Base-by-base conservation (phyloP, 2,113 vertebrate genomes). In the Hiodon tergisus region DNA sequence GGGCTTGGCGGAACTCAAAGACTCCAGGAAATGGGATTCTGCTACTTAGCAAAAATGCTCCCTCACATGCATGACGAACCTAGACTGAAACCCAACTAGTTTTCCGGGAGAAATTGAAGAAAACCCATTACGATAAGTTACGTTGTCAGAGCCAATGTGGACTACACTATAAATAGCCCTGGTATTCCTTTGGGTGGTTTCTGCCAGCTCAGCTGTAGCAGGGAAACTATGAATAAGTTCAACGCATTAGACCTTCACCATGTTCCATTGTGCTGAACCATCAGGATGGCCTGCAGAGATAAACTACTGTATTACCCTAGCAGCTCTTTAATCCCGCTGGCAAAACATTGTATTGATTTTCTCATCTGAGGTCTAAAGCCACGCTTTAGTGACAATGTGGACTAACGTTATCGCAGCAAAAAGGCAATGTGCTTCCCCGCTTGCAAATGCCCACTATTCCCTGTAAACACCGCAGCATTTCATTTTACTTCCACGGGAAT, bases 161-260 rank as follows among this genome's bases (percentile, higher is more conserved):
- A 69, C 75, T 69, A 73, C 65, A 74, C 80, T 84, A 81, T 76
- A 79, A 83, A 85, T 69, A 76, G 76, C 67, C 62, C 71, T 14
- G 54, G 67, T 75, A 67, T 73, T 63, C 69, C 70, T 77, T 50
- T 73, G 59, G 71, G 74, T 13, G 61, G 53, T 83, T 87, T 77
- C 75, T 84, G 80, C 73, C 59, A 78, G 68, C 80, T 86, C 81
- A 84, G 82, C 83, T 79, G 46, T 66, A 46, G 71, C 73, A 74
- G 57, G 71, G 73, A 63, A 0, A 11, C 46, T 71, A 71, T 76
- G 76, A 78, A 85, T 86, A 83, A 79, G 82, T 78, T 77, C 72
- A 71, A 80, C 62, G 68, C 77, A 77, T 78, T 80, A 80, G 16
- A 53, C 46, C 52, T 5, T 52, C 75, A 68, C 78, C 55, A 67